phyloP scores from a whole-genome alignment of 2,888 invertebrate species.

The Pristionchus japonicus region DNA sequence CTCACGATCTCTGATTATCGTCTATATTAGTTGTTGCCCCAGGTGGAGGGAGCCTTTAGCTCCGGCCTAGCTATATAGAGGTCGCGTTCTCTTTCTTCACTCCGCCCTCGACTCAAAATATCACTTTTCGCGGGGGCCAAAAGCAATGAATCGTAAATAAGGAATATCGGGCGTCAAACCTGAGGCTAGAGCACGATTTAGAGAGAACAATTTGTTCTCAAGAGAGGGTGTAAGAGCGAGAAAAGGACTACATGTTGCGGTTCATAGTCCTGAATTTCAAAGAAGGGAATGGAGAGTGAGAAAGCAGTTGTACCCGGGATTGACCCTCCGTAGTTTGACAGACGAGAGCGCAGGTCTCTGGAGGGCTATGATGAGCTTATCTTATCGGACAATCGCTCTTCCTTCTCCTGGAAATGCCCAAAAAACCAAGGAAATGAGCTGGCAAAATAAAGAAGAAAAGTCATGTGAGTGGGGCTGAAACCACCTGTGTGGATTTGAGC shows the following conservation, averaged over 20 bases:
- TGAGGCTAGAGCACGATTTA: not conserved
- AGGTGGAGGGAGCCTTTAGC: too few relatives aligned
- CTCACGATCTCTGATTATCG: not conserved
- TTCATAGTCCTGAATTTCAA: not conserved
- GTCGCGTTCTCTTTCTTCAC: not conserved
- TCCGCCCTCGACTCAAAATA: not conserved
- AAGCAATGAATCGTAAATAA: slow-evolving; percentile 38
- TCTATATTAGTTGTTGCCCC: too few relatives aligned
- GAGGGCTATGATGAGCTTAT: slow-evolving; percentile 22
- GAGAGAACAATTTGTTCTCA: not conserved
- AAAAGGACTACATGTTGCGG: not conserved
- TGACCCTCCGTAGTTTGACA: not conserved
- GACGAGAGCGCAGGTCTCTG: not conserved
- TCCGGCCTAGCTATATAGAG: not conserved
- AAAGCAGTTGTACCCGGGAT: not conserved
- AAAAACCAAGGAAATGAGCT: not conserved
- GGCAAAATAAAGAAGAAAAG: not conserved
- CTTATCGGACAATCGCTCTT: slow-evolving; percentile 13
- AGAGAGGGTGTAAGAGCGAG: not conserved
- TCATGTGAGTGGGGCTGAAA: not conserved
- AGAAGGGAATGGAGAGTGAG: not conserved
- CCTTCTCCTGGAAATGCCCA: not conserved
- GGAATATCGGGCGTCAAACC: slow-evolving; percentile 1
- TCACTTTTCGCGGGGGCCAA: slow-evolving; percentile 8
- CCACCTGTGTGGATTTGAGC: not conserved